Evolutionary conservation across 2,888 invertebrate species (phyloP), one percentile per base, ranked within the genome.

Genomic region (Lissonota sp.): DNA sequence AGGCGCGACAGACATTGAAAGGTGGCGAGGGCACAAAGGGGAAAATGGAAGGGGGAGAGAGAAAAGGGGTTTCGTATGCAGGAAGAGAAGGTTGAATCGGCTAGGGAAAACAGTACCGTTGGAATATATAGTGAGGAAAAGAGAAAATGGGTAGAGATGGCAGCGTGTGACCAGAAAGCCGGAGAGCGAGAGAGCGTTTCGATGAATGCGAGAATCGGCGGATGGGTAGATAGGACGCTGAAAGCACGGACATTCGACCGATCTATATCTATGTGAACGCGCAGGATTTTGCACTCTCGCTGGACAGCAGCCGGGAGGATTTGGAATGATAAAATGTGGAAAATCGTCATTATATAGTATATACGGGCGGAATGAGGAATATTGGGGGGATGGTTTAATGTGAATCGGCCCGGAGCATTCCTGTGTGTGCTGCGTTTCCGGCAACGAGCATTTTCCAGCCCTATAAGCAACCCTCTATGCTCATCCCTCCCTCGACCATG

Each of bases 311-410:
- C 16, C 40, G 37, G 5, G 55, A 60, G 58, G 66, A 78, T 80
- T 26, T 62, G 51, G 60, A 67, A 78, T 78, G 78, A 81, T 78
- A 71, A 81, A 81, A 78, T 60, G 70, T 78, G 70, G 60, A 78
- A 80, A 78, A 81, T 81, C 74, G 81, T 81, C 78, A 81, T 81
- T 81, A 78, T 55, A 51, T 58, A 57, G 77, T 73, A 39, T 73
- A 39, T 39, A 39, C 44, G 16, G 16, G 46, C 49, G 4, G 39
- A 57, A 39, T 6, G 7, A 6, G 39, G 39, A 26, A 26, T 26
- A 26, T 26, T 6, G 53, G 6, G 39, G 7, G 67, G 55, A 8
- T 39, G n/a, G 57, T 26, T 16, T 10, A 46, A 55, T 12, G 26
- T 26, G 12, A 51, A 42, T 8, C n/a, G 12, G 58, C 44, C 53